Percentiles rank a stretch among this genome's conserved stretches.
Evolutionary conservation across 2,888 invertebrate species (phyloP).

Genomic region (Conomelus anceps): DNA sequence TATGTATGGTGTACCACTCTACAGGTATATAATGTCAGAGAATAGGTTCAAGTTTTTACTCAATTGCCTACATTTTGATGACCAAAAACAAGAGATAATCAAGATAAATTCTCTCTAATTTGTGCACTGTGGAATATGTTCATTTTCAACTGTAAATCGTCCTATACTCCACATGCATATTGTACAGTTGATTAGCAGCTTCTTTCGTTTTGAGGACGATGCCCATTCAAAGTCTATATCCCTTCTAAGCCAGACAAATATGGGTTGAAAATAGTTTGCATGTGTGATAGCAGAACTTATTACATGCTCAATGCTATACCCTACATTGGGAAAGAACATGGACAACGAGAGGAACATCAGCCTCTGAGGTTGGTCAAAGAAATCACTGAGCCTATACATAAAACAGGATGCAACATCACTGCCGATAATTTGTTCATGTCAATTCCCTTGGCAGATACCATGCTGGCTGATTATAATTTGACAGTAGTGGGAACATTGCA

Average conservation of each 20-base stretch:
- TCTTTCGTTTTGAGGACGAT: conserved; percentile 17
- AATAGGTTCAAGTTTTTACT: conserved; percentile 24
- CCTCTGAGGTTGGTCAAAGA: conserved; percentile 12
- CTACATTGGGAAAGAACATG: conserved; percentile 19
- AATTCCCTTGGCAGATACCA: conserved; percentile 15
- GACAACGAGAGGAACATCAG: not conserved
- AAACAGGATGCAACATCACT: conserved; percentile 6
- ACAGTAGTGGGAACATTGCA: conserved; percentile 18
- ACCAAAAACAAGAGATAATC: conserved; percentile 11
- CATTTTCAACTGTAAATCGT: conserved; percentile 12
- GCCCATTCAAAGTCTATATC: conserved; percentile 16
- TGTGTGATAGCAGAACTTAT: conserved; percentile 14
- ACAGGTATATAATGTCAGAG: conserved; percentile 4
- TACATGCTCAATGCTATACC: conserved; percentile 16
- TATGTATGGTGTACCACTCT: not conserved
- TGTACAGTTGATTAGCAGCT: conserved; percentile 19
- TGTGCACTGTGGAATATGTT: conserved; percentile 20
- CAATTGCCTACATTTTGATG: conserved; percentile 22
- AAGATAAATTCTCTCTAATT: conserved; percentile 19
- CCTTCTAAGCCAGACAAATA: conserved; percentile 19
- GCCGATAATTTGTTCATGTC: conserved; percentile 15
- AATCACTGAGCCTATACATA: conserved; percentile 1
- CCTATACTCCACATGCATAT: conserved; percentile 10
- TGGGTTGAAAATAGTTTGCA: conserved; percentile 15
- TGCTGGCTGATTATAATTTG: not conserved